Percentiles rank a stretch among this genome's conserved stretches.
Conservation (phyloP, 1,140 invertebrate genomes). For the Papilio polytes region DNA sequence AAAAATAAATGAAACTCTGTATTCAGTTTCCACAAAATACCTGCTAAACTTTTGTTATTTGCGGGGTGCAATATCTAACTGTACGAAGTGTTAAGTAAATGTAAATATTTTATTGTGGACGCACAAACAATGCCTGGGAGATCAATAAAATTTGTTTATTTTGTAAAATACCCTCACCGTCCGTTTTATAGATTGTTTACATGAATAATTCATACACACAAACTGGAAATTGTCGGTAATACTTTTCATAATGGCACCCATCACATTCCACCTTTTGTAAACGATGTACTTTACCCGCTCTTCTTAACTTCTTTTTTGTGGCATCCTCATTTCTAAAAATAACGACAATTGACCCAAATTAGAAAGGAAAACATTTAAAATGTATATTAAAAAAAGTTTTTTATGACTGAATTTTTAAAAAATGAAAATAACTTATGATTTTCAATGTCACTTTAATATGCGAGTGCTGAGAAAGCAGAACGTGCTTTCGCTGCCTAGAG, state of each 20-base stretch:
- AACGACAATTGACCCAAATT: background rate
- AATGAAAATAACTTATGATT: background rate
- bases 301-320: background rate
- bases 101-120: constrained; percentile 82
- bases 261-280: constrained; percentile 36
- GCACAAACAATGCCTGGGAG: constrained; percentile 80
- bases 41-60: constrained; percentile 76
- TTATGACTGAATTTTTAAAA: background rate
- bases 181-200: constrained; percentile 80
- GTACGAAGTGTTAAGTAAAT: constrained; percentile 79
- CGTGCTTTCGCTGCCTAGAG: background rate
- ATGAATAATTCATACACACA: constrained; percentile 80
- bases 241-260: constrained; percentile 38
- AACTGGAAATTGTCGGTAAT: constrained; percentile 62
- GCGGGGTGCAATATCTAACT: constrained; percentile 60
- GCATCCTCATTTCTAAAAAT: background rate
- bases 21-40: background rate
- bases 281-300: constrained; percentile 18
- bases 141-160: constrained; percentile 84
- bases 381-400: too few relatives aligned
- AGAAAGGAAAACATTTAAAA: background rate
- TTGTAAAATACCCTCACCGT: constrained; percentile 79
- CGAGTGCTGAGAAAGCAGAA: background rate
- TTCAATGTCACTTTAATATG: background rate
- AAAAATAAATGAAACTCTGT: background rate